Evolutionary conservation across 2,888 invertebrate species (phyloP), one percentile per base, ranked within the genome.

Genomic region (Gibbula magus): DNA sequence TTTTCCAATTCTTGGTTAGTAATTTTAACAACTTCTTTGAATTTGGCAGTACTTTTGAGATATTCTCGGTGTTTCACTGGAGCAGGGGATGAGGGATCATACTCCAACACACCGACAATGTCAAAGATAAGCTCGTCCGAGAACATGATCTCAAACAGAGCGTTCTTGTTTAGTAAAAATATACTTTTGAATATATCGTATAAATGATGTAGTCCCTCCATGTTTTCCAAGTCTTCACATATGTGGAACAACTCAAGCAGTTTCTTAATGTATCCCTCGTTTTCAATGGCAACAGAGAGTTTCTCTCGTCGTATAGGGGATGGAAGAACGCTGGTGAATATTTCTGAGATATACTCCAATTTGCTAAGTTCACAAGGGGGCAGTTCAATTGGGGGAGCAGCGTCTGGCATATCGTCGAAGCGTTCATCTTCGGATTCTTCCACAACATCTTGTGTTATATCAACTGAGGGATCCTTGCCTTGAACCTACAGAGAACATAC

Each of bases 151-250:
- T 99, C 99, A 93, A 99, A 98, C 76, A 99, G 94, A 80, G 97
- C 96, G 93, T 97, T 99, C 94, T 98, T 98, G 93, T 99, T 99
- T 88, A 99, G 95, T 92, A 99, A 95, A 94, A 99, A 99, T 93
- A 99, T 97, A 94, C 98, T 98, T 94, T 99, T 99, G 93, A 99
- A 98, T 93, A 99, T 99, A 93, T 99, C 98, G 92, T 97, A 99
- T 18, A 99, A 95, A 94, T 97, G 92, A 94, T 98, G 98, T 85
- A 99, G 95, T 74, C 98, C 98, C 92, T 92, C 92, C 67, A 96
- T 95, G 92, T 98, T 98, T 92, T 99, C 98, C 86, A 98, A 94
- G 93, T 99, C 99, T 94, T 99, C 99, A 86, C 98, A 99, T 94
- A 98, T 97, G 92, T 97, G 97, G 94, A 99, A 99, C 83, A 99